These are phyloP conservation scores for Gadopsis marmoratus DNA, from an alignment of 2,797 vertebrate species.

Conservation along the genomic window DNA sequence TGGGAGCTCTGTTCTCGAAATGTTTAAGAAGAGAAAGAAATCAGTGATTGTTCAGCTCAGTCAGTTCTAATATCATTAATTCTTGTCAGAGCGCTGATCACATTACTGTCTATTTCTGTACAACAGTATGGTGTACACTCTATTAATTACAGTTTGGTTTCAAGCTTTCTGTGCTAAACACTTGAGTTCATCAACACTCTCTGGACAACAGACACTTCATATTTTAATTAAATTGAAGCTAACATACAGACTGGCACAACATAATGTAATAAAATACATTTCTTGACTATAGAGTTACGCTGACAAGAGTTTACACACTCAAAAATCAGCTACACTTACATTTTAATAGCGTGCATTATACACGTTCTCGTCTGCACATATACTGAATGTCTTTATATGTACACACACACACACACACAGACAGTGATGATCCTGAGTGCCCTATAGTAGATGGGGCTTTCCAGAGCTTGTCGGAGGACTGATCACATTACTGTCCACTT, in stretches of 20 bases:
- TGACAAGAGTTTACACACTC: neutral
- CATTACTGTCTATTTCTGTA: neutral
- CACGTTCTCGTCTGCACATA: neutral
- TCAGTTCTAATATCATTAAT: slow-evolving; percentile 12
- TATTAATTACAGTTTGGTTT: slow-evolving; percentile 2
- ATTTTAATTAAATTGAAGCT: neutral
- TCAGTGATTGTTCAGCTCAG: neutral
- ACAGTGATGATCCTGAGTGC: slow-evolving; percentile 47
- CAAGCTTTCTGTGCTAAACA: neutral
- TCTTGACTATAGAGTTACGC: neutral
- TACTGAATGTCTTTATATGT: neutral
- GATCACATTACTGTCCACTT: slow-evolving; percentile 79
- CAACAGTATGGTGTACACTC: neutral
- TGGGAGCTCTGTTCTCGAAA: neutral
- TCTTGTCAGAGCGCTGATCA: neutral
- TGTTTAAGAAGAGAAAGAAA: neutral
- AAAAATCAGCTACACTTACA: neutral
- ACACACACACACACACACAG: slow-evolving; percentile 15
- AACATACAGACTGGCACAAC: neutral
- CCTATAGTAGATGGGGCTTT: slow-evolving; percentile 46
- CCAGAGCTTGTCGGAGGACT: slow-evolving; percentile 67
- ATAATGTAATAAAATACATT: neutral
- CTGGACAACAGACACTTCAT: neutral
- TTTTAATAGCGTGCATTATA: neutral
- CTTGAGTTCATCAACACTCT: neutral